Evolutionary conservation across 2,113 vertebrate genomes (phyloP), one percentile per base, ranked within the genome.

Genomic region (Ptychochromis oligacanthus): DNA sequence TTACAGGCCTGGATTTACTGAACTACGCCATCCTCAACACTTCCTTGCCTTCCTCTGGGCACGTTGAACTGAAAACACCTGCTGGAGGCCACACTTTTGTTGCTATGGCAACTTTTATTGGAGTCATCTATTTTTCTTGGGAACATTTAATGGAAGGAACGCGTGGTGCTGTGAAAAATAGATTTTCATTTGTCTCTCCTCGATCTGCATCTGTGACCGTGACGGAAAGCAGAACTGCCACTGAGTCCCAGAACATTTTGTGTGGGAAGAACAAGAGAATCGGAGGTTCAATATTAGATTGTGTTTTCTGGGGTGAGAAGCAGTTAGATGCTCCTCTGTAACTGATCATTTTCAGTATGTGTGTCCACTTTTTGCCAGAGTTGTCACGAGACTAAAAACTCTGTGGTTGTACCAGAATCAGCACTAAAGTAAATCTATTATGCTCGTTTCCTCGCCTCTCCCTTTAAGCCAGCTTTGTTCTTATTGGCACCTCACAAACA

Each of bases 81-180:
- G 85, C 84, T 82, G 85, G 81, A 91, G 84, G 83, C 89, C 82
- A 54, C 75, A 58, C 77, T 86, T 84, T 57, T 40, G 92, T 94
- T 88, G 76, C 91, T 81, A 82, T 90, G 92, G 92, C 70, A 87
- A 89, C 91, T 70, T 85, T 85, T 86, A 83, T 87, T 86, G 75
- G 82, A 82, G 79, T 89, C 80, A 62, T 86, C 87, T 81, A 20
- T 85, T 86, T 87, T 81, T 81, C 81, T 79, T n/a, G 57, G 74
- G 34, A 89, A 83, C 86, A 49, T 88, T 91, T 77, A 87, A 87
- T 89, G 82, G 81, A 75, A 80, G 60, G 77, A 89, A 79, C n/a
- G 24, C 0, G 34, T 18, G 36, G 76, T 57, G 77, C 54, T 56
- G 67, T 79, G 86, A 76, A 79, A 89, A 89, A 90, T 77, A 75